A percentile compares a stretch with the other conserved stretches of the same genome.
phyloP scores from a whole-genome alignment of 2,888 invertebrate species.

The Drosophila acutilabella region DNA sequence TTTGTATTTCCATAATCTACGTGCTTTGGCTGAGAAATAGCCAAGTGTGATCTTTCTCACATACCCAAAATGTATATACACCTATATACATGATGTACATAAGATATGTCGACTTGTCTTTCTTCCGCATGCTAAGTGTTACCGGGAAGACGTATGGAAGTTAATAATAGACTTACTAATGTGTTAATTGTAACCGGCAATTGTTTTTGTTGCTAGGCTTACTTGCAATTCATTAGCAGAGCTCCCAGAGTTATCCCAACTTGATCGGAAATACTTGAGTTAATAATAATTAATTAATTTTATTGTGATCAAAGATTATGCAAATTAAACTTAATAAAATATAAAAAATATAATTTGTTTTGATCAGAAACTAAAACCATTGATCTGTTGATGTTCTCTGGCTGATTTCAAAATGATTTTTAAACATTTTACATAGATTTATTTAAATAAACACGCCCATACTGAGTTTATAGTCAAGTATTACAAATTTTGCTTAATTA shows the following conservation, averaged over 20 bases:
- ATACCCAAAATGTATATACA: too few relatives aligned
- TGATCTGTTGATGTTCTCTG: too few relatives aligned
- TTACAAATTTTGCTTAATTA: too few relatives aligned
- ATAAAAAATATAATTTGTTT: too few relatives aligned
- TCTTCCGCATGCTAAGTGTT: slow-evolving; percentile 44
- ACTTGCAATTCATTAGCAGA: slow-evolving; percentile 26
- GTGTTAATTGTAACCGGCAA: slow-evolving; percentile 42
- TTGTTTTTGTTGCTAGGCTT: slow-evolving; percentile 27
- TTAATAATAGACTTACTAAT: slow-evolving; percentile 37
- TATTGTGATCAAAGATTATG: background rate
- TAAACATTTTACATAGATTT: too few relatives aligned
- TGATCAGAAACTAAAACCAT: too few relatives aligned
- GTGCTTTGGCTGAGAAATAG: slow-evolving; percentile 44
- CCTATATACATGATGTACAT: slow-evolving; percentile 22
- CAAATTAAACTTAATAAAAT: background rate
- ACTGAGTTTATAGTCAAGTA: too few relatives aligned
- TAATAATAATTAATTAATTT: background rate
- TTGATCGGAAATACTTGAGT: background rate
- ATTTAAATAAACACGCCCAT: too few relatives aligned
- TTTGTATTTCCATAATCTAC: slow-evolving; percentile 4
- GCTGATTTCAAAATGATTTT: too few relatives aligned
- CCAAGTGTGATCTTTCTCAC: slow-evolving; percentile 46
- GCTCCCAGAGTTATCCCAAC: background rate
- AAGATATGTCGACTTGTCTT: slow-evolving; percentile 22
- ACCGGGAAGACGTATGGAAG: slow-evolving; percentile 11